A percentile compares a stretch with the other conserved stretches of the same genome.
phyloP scores from a whole-genome alignment of 2,888 invertebrate species.

The Tiphia femorata region DNA sequence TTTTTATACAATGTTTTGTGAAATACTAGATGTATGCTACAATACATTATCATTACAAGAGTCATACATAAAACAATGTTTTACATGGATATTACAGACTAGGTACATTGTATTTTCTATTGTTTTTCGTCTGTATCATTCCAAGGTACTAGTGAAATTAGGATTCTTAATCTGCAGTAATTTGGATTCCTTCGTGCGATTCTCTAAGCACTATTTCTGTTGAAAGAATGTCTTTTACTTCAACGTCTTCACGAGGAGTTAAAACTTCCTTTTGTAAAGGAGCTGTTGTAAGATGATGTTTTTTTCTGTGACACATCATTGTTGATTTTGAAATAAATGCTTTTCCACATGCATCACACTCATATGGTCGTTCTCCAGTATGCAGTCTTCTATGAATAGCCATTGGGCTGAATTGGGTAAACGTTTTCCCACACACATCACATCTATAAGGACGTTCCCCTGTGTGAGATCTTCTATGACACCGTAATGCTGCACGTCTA shows the following conservation, averaged over 20 bases:
- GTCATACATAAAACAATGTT: constrained; percentile 22
- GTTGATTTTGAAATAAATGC: constrained; percentile 74
- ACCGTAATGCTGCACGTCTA: constrained; percentile 73
- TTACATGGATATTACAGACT: constrained; percentile 35
- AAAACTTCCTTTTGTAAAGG: constrained; percentile 41
- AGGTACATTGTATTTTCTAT: constrained; percentile 16
- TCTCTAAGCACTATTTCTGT: constrained; percentile 41
- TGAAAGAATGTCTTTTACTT: constrained; percentile 30
- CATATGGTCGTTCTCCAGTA: constrained; percentile 75
- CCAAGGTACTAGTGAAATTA: background rate
- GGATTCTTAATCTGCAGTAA: constrained; percentile 45
- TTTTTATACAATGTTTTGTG: constrained; percentile 36
- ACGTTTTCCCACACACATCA: constrained; percentile 75
- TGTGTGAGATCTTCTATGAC: constrained; percentile 74
- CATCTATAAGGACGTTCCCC: constrained; percentile 74
- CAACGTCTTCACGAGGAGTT: constrained; percentile 27
- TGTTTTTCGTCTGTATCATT: constrained; percentile 15
- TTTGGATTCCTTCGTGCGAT: constrained; percentile 44
- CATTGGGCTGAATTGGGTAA: constrained; percentile 77
- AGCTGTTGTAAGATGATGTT: constrained; percentile 62
- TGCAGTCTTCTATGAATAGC: constrained; percentile 75
- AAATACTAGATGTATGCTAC: constrained; percentile 27
- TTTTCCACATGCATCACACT: constrained; percentile 73
- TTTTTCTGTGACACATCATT: constrained; percentile 74
- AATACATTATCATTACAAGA: constrained; percentile 41